Base-by-base conservation (phyloP, 2,113 vertebrate genomes). In the Eulacestoma nigropectus region DNA sequence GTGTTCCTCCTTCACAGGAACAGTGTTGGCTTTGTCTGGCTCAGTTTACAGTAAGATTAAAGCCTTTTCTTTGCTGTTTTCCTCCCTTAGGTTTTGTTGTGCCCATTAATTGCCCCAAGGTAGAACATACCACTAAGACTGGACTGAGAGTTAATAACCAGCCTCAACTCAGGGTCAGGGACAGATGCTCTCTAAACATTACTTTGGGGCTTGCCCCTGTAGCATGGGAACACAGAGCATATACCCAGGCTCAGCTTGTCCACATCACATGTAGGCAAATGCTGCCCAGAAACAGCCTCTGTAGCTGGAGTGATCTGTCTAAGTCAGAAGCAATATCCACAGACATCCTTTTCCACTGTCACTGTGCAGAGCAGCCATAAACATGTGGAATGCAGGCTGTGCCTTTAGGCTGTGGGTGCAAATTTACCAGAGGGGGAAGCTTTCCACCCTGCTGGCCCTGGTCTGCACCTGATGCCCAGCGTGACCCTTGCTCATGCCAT, bases 261-360 rank as follows among this genome's bases (percentile, higher is more conserved):
- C 56, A 19, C 47, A n/a, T 47, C 62, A 57, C 53, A 76, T 0
- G 0, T 10, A n/a, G 44, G 62, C 56, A 87, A 60, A 87, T n/a
- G 29, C 65, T 60, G 42, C 44, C 62, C 62, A 60, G 44, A 78
- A 89, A 12, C 12, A 80, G 60, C 52, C 52, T 75, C 39, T 87
- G 73, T 50, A 82, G 60, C 47, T 72, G 84, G 18, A 70, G 53
- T 46, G 56, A 94, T 92, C 89, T 90, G 74, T 93, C 77, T 80
- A 53, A 84, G 81, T 91, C 92, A 82, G 65, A 89, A 87, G 44
- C 65, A 87, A 90, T 89, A 87, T 47, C 41, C 56, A 62, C 53
- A 82, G 46, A 44, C 47, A 64, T 72, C 55, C 56, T 72, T 95
- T 89, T 50, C 60, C 46, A 30, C 39, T 0, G 0, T 47, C 1